Base-by-base conservation (phyloP, 2,797 vertebrate genomes). In the Paramormyrops hopkinsi region DNA sequence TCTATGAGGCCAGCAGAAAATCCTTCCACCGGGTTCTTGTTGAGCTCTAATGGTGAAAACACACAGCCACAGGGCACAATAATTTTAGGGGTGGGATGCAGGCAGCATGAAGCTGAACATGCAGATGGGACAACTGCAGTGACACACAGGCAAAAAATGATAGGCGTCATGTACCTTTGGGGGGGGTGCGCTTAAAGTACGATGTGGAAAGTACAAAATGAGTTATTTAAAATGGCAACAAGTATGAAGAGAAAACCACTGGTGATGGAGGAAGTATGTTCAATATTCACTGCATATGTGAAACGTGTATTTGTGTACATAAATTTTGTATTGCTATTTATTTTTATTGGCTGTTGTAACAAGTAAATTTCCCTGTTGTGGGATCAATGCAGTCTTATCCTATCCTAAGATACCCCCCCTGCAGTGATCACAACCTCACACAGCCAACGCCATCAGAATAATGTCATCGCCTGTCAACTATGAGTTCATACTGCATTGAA, bases 1-100 rank as follows among this genome's bases (percentile, higher is more conserved):
- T 96, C 96, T 91, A 97, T 97, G 8, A 97, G 92, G 89, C 96
- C 96, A 91, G 96, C 96, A 91, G 96, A 97, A 94, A 97, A 97
- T 90, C 96, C 96, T 93, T 97, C 96, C 90, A 96, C 96, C 0
- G 96, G 96, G 92, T 97, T 96, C 91, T 97, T 97, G 94, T 97
- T 97, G 91, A 97, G 95, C 93, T 97, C 96, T 84, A 12, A 79
- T n/a, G 17, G 73, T 37, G 29, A 73, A 73, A 73, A 79, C 14
- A 41, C 33, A 86, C 48, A 85, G 12, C 29, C 25, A 86, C 44
- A 85, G 44, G 46, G 11, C 11, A 33, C 6, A 76, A 54, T 19
- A 19, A 6, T n/a, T 22, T 69, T 9, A 37, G 87, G 22, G 41
- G 44, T 22, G 2, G 54, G 25, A n/a, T 82, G 54, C 41, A 59